Percentiles rank a stretch among this genome's conserved stretches.
phyloP scores from a whole-genome alignment of 2,113 vertebrate genomes.

The Dermatemys mawii region DNA sequence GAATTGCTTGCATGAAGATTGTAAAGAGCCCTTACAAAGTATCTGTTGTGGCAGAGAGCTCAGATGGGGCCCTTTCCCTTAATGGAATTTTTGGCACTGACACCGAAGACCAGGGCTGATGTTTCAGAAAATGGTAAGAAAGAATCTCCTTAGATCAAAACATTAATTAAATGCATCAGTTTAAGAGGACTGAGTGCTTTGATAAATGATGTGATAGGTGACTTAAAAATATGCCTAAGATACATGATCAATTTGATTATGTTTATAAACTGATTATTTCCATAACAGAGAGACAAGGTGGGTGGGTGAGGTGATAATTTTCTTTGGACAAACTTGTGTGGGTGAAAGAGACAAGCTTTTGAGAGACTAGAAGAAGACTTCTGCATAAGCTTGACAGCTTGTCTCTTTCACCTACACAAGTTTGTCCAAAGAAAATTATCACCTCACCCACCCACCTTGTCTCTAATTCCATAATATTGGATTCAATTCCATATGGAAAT shows the following conservation, averaged over 20 bases:
- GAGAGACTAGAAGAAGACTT: neutral
- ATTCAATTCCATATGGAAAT: neutral
- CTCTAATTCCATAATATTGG: neutral
- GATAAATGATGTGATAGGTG: neutral
- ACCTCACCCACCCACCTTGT: neutral
- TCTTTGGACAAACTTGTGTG: neutral
- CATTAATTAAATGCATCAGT: neutral
- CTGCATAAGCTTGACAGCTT: neutral
- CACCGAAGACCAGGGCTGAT: neutral
- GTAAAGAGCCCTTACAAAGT: constrained; percentile 5
- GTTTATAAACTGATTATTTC: neutral
- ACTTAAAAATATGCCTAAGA: neutral
- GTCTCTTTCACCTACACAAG: neutral
- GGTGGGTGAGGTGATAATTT: neutral
- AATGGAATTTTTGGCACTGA: neutral
- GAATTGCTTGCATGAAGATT: neutral
- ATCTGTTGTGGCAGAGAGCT: neutral
- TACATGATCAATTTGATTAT: neutral
- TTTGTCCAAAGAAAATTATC: neutral
- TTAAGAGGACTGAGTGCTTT: neutral
- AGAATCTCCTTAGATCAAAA: constrained; percentile 2
- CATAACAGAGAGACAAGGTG: neutral
- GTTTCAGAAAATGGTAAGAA: neutral
- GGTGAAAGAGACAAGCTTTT: neutral
- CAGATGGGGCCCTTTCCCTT: neutral